Evolutionary conservation across 1,140 invertebrate genomes (phyloP).

Genomic region (Cylas formicarius): DNA sequence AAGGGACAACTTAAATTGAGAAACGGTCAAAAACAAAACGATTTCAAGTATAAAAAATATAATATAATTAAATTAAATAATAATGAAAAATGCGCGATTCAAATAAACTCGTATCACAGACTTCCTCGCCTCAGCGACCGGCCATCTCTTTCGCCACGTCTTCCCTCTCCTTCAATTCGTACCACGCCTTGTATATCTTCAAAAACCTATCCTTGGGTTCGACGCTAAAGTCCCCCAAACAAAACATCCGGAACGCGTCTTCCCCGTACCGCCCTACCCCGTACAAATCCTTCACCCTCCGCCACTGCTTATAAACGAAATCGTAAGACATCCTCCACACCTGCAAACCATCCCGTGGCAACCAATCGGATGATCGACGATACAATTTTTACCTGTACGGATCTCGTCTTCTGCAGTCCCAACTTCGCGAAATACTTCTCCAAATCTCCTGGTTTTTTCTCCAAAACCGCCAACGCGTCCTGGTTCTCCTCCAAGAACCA

Average conservation of each 20-base stretch:
- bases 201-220: slow-evolving; percentile 49
- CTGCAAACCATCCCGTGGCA: slow-evolving; percentile 31
- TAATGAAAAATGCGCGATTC: too few relatives aligned
- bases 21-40: too few relatives aligned
- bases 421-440: slow-evolving; percentile 47
- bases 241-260: slow-evolving; percentile 50
- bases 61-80: too few relatives aligned
- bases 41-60: too few relatives aligned
- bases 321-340: slow-evolving; percentile 50
- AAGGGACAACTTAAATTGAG: too few relatives aligned
- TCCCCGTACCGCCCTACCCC: slow-evolving; percentile 51
- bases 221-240: slow-evolving; percentile 47
- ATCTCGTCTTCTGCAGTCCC: slow-evolving; percentile 41
- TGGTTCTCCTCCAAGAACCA: slow-evolving; percentile 46
- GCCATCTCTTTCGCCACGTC: slow-evolving; percentile 10
- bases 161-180: slow-evolving; percentile 17
- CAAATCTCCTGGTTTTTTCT: slow-evolving; percentile 38
- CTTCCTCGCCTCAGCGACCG: too few relatives aligned
- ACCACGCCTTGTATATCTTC: slow-evolving; percentile 49
- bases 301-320: slow-evolving; percentile 49
- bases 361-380: background rate
- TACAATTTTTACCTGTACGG: slow-evolving; percentile 37
- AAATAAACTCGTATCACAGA: too few relatives aligned
- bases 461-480: slow-evolving; percentile 44
- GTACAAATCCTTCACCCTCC: slow-evolving; percentile 46